These are phyloP conservation scores for Colletes collaris DNA, from an alignment of 2,888 invertebrate species.

Conservation along the genomic window DNA sequence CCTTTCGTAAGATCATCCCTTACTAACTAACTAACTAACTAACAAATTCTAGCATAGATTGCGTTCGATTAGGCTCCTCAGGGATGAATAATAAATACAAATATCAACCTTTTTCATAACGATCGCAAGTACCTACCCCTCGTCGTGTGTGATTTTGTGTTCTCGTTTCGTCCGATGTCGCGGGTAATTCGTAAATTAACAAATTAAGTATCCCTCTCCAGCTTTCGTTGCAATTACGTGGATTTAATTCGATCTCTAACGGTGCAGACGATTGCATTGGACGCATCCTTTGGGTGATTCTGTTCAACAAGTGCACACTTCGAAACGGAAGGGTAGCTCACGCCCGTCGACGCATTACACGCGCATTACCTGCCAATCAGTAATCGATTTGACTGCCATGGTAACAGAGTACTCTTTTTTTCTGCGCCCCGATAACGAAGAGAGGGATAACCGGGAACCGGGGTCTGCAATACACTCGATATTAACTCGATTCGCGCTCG, in stretches of 20 bases:
- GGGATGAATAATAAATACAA: no score
- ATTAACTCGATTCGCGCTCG: slow-evolving; percentile 70
- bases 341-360: slow-evolving; percentile 65
- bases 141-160: not conserved
- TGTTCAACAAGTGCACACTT: slow-evolving; percentile 64
- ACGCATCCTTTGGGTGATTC: slow-evolving; percentile 49
- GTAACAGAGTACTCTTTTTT: slow-evolving; percentile 62
- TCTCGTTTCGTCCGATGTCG: not conserved
- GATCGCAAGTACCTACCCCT: no score
- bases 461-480: slow-evolving; percentile 61
- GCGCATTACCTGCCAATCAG: slow-evolving; percentile 70
- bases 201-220: not conserved
- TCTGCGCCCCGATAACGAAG: slow-evolving; percentile 52
- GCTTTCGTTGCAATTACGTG: slow-evolving; percentile 33
- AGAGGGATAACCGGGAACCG: slow-evolving; percentile 46
- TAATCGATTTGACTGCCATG: slow-evolving; percentile 71
- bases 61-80: no score
- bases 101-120: no score
- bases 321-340: slow-evolving; percentile 44
- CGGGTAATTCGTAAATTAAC: slow-evolving; percentile 13
- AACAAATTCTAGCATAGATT: no score
- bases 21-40: no score
- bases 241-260: slow-evolving; percentile 43
- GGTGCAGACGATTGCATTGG: slow-evolving; percentile 42
- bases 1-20: no score